A percentile compares a stretch with the other conserved stretches of the same genome.
phyloP scores from a whole-genome alignment of 2,888 invertebrate genomes.

The Cataglyphis altisquamis region DNA sequence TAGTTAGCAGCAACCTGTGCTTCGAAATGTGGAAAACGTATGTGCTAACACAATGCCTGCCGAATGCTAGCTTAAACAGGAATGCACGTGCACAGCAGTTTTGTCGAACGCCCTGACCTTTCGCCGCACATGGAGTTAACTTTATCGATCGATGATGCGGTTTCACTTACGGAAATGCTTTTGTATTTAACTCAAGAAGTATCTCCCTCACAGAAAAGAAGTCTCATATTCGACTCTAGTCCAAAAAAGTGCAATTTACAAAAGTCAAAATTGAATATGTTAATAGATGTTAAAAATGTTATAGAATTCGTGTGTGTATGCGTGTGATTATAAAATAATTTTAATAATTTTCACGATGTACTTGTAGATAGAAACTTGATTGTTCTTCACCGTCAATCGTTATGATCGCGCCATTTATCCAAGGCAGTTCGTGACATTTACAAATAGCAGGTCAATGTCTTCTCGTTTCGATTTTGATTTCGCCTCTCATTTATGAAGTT shows the following conservation, averaged over 20 bases:
- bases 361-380: conserved; percentile 4
- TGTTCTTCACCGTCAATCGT: conserved; percentile 17
- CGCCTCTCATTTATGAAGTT: conserved; percentile 50
- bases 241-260: neutral
- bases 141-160: conserved; percentile 75
- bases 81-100: conserved; percentile 68
- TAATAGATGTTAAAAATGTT: neutral
- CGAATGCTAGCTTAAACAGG: conserved; percentile 73
- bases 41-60: conserved; percentile 67
- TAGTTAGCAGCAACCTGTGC: conserved; percentile 54
- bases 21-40: conserved; percentile 72
- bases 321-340: neutral
- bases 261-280: neutral
- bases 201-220: neutral
- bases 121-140: conserved; percentile 70
- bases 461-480: neutral
- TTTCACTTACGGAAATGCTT: conserved; percentile 52
- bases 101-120: conserved; percentile 73
- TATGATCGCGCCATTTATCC: conserved; percentile 20
- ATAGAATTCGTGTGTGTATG: neutral
- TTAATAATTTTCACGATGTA: neutral
- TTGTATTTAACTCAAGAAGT: neutral
- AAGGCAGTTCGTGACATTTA: conserved; percentile 45
- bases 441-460: conserved; percentile 50
- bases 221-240: neutral